These are phyloP conservation scores for Lytechinus pictus DNA, from an alignment of 35 echinoderm and acorn worm species.

Conservation along the genomic window DNA sequence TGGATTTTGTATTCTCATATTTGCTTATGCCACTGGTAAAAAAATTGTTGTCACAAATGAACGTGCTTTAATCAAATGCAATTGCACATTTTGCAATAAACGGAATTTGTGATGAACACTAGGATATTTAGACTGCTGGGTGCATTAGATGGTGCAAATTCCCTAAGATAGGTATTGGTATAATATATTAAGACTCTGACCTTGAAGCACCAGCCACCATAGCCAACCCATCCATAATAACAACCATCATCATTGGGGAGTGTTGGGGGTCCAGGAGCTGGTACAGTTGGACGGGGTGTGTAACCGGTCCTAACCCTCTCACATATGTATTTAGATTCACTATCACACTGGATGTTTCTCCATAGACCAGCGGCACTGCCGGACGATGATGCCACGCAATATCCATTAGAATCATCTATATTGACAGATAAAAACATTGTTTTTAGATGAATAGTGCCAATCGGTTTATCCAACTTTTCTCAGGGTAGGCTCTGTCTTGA, in stretches of 20 bases:
- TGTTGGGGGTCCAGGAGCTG: constrained; percentile 57
- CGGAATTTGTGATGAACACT: too few relatives aligned
- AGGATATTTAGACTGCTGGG: too few relatives aligned
- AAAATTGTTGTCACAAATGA: too few relatives aligned
- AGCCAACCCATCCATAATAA: constrained; percentile 83
- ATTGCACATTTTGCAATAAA: too few relatives aligned
- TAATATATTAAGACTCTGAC: constrained; percentile 36
- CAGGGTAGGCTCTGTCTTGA: too few relatives aligned
- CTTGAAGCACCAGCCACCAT: constrained; percentile 85
- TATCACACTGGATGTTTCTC: constrained; percentile 62
- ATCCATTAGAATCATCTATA: constrained; percentile 76
- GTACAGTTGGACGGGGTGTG: constrained; percentile 70
- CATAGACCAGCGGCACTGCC: constrained; percentile 78
- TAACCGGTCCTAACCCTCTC: constrained; percentile 74
- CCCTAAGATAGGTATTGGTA: too few relatives aligned
- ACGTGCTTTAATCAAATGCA: too few relatives aligned
- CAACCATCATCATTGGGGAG: constrained; percentile 78
- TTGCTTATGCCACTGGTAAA: too few relatives aligned
- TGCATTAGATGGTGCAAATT: too few relatives aligned
- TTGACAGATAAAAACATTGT: not conserved
- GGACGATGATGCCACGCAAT: constrained; percentile 82
- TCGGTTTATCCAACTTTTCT: too few relatives aligned
- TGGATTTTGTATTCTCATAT: too few relatives aligned
- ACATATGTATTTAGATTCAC: constrained; percentile 74
- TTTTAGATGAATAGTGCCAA: too few relatives aligned